phyloP scores from a whole-genome alignment of 2,797 vertebrate species.

The Coregonus sp. region DNA sequence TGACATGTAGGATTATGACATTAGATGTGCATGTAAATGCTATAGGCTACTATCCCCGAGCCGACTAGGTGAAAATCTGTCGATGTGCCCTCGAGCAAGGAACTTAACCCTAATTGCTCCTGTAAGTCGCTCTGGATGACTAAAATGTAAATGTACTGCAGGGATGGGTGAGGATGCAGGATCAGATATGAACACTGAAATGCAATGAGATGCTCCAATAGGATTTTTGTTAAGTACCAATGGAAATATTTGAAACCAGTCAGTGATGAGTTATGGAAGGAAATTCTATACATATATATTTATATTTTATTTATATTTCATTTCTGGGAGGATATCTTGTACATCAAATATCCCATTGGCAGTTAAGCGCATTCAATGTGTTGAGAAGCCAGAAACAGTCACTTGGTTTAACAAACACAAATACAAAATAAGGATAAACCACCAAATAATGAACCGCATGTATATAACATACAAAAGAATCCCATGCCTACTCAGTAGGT shows the following conservation, averaged over 20 bases:
- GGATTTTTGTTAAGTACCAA: conserved; percentile 22
- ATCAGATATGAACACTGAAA: conserved; percentile 8
- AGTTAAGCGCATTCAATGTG: conserved; percentile 99
- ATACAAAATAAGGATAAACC: conserved; percentile 98
- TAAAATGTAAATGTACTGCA: too few species aligned
- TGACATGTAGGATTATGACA: conserved; percentile 21
- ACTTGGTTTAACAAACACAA: conserved; percentile 99
- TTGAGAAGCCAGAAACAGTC: conserved; percentile 99
- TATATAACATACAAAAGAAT: conserved; percentile 98
- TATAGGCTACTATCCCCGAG: too few species aligned
- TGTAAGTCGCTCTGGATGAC: too few species aligned
- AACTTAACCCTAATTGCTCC: too few species aligned
- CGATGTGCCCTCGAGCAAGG: too few species aligned
- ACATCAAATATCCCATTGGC: conserved; percentile 99
- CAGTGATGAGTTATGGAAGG: conserved; percentile 45
- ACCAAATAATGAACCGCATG: conserved; percentile 99
- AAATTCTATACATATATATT: conserved; percentile 82
- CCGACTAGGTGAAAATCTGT: too few species aligned
- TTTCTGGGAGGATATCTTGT: conserved; percentile 93
- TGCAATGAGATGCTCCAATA: conserved; percentile 12
- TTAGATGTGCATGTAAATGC: background rate
- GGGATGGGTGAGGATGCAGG: background rate
- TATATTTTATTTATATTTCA: conserved; percentile 91
- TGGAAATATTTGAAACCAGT: conserved; percentile 50
- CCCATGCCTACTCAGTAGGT: conserved; percentile 99